A percentile compares a stretch with the other conserved stretches of the same genome.
Evolutionary conservation across 2,888 invertebrate genomes (phyloP).

Genomic region (Drosophila pseudotakahashii): DNA sequence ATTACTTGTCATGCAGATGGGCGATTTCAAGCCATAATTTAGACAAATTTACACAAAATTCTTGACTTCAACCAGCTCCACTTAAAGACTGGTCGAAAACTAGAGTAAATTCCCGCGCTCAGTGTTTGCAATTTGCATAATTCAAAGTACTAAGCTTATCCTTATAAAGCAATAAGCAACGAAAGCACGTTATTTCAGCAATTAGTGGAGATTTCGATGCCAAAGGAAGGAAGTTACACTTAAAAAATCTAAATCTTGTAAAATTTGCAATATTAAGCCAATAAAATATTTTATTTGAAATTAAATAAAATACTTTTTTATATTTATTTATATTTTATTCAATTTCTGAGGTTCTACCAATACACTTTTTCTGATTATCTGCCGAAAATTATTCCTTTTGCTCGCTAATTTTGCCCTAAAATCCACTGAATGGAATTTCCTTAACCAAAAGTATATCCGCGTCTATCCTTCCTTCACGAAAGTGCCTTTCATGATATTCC

Average conservation of each 20-base stretch:
- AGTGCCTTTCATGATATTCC: conserved; percentile 26
- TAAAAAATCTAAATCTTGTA: no score
- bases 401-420: neutral
- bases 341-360: neutral
- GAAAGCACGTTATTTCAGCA: neutral
- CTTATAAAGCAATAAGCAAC: neutral
- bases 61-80: conserved; percentile 6
- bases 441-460: neutral
- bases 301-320: neutral
- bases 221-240: neutral
- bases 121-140: conserved; percentile 31
- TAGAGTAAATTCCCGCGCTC: neutral
- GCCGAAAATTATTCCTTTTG: neutral
- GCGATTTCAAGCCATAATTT: conserved; percentile 52
- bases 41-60: conserved; percentile 60
- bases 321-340: neutral
- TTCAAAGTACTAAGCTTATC: neutral
- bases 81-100: conserved; percentile 15
- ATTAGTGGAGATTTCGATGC: neutral
- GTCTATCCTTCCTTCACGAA: conserved; percentile 2
- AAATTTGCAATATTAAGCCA: no score
- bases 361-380: no score
- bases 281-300: no score
- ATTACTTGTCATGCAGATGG: conserved; percentile 60
- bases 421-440: neutral